Conservation (phyloP, 2,888 invertebrate genomes). For the Hoplodrina ambigua region DNA sequence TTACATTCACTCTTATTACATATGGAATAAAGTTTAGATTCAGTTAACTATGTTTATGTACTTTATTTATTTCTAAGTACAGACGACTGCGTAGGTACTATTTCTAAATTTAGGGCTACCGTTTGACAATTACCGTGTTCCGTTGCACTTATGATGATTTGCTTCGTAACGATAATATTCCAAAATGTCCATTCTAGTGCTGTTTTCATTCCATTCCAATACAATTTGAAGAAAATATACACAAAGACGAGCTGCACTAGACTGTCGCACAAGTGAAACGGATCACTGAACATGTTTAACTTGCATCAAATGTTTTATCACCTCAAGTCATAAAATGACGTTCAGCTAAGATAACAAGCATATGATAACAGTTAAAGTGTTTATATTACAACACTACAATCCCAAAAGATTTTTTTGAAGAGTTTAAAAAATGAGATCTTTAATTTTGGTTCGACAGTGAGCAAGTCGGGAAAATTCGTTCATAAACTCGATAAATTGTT, state of each 20-base stretch:
- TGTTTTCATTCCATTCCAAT: constrained; percentile 18
- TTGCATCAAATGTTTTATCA: constrained; percentile 51
- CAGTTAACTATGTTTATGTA: constrained; percentile 85
- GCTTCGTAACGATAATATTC: constrained; percentile 36
- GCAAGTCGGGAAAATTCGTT: constrained; percentile 84
- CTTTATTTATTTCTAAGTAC: constrained; percentile 85
- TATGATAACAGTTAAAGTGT: constrained; percentile 59
- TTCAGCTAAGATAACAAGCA: constrained; percentile 47
- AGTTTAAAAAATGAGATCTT: constrained; percentile 84
- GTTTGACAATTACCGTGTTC: constrained; percentile 61
- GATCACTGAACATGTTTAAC: constrained; percentile 56
- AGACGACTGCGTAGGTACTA: constrained; percentile 70
- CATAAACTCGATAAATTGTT: constrained; percentile 80
- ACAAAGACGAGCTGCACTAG: constrained; percentile 39
- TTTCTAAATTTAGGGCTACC: constrained; percentile 69
- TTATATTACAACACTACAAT: constrained; percentile 55
- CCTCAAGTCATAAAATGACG: constrained; percentile 51
- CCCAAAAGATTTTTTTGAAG: constrained; percentile 59
- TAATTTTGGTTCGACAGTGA: constrained; percentile 88
- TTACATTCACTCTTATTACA: constrained; percentile 84
- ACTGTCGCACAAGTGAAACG: constrained; percentile 60
- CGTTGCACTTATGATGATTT: constrained; percentile 65
- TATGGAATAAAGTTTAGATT: constrained; percentile 85
- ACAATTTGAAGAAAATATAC: constrained; percentile 33
- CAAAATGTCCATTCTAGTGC: constrained; percentile 45